A percentile compares a stretch with the other conserved stretches of the same genome.
Conservation (phyloP, 2,113 vertebrate genomes). For the Corvus cornix region DNA sequence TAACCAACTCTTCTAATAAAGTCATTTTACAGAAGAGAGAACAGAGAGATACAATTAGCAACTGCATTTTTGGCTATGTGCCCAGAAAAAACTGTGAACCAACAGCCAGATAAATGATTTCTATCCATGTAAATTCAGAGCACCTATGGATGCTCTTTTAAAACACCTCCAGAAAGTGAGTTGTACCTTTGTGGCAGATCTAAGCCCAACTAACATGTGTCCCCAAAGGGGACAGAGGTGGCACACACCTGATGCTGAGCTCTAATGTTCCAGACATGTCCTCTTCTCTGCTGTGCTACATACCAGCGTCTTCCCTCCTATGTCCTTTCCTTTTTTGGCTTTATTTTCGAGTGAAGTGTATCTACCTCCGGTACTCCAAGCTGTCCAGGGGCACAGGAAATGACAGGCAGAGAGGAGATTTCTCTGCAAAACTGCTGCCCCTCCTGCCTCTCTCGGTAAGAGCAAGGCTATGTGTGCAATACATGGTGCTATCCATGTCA, state of each 20-base stretch:
- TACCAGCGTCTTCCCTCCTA: not conserved
- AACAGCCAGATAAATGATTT: not conserved
- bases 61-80: not conserved
- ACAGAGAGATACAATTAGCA: conserved; percentile 5
- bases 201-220: not conserved
- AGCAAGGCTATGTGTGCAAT: not conserved
- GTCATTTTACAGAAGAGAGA: conserved; percentile 37
- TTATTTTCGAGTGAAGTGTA: not conserved
- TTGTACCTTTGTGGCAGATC: not conserved
- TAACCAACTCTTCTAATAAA: conserved; percentile 32
- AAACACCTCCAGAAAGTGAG: not conserved
- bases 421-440: not conserved
- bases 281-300: not conserved
- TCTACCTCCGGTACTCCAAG: not conserved
- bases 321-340: not conserved
- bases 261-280: not conserved
- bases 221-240: not conserved
- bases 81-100: not conserved
- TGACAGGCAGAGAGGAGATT: not conserved
- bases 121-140: not conserved
- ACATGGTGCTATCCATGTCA: rapidly evolving
- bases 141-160: not conserved
- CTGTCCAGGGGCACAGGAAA: not conserved
- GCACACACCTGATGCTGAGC: not conserved
- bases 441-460: not conserved